Evolutionary conservation across 2,113 vertebrate genomes (phyloP).

Genomic region (Artemisiospiza belli): DNA sequence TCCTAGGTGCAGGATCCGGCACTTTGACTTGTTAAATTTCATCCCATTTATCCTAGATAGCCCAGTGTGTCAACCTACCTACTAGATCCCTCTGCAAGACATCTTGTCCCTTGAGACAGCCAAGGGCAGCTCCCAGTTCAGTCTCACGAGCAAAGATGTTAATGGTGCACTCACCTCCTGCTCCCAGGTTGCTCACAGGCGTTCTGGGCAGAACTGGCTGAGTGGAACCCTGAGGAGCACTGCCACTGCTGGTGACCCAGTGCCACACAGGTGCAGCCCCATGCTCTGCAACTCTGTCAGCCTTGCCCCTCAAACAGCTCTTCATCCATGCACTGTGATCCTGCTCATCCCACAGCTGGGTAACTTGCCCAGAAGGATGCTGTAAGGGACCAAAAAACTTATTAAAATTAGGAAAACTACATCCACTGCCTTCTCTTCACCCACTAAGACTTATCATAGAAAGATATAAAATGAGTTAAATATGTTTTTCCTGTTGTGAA

Average conservation of each 20-base stretch:
- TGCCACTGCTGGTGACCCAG: fast-evolving
- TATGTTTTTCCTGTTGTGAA: not conserved
- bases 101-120: not conserved
- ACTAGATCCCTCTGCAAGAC: not conserved
- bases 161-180: not conserved
- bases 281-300: not conserved
- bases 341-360: not conserved
- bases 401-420: not conserved
- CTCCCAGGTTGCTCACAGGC: not conserved
- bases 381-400: not conserved
- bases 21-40: not conserved
- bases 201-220: not conserved
- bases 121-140: not conserved
- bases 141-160: not conserved
- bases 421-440: not conserved
- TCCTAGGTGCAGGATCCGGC: not conserved
- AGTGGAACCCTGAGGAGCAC: not conserved
- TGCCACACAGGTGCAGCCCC: not conserved
- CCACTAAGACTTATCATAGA: not conserved
- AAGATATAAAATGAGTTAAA: not conserved
- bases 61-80: not conserved
- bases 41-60: not conserved
- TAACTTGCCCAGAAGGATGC: not conserved
- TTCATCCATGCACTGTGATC: not conserved
- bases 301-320: not conserved